Evolutionary conservation across 2,888 invertebrate genomes (phyloP), one percentile per base, ranked within the genome.

Genomic region (Napeogenes sylphis): DNA sequence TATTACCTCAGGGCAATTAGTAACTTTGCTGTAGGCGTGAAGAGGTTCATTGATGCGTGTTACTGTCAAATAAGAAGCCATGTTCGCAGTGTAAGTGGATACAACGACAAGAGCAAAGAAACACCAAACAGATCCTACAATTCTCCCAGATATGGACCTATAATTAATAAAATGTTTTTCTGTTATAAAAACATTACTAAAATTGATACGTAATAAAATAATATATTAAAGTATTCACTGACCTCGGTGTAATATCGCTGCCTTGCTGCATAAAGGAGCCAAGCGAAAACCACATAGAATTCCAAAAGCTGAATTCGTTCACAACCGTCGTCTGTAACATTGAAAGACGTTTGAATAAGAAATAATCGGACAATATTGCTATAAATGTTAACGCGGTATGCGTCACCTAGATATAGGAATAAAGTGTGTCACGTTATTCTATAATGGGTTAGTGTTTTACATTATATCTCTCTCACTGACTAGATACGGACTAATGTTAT

Each of bases 231-330:
- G 10, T 42, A 42, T 42, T 42, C 42, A 81, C 87, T 87, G 91
- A 98, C 95, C 98, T 94, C 51, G 99, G 99, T 65, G 97, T 95
- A 75, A 98, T 95, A 84, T 99, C 98, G 80, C 97, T 97, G 62
- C 99, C 99, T 87, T 99, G 99, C 85, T 99, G 99, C 97, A 99
- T 98, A 83, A 99, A 96, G 58, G 99, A 98, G 30, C 98, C 98
- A 75, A 99, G 89, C 0, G 99, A 94, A 87, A 99, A 99, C 99
- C 99, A 99, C 70, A 99, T 93, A 67, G 98, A 97, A 90, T 99
- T 99, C 85, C 97, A 93, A 79, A 99, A 95, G 78, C 96, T 97
- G 86, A 99, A 99, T 84, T 98, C 97, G 81, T 98, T 98, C 62
- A 95, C 94, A 78, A 96, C 93, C 53, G 94, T 93, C n/a, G 92